Evolutionary conservation across 2,113 vertebrate species (phyloP), one percentile per base, ranked within the genome.

Genomic region (Amphilophus citrinellus): DNA sequence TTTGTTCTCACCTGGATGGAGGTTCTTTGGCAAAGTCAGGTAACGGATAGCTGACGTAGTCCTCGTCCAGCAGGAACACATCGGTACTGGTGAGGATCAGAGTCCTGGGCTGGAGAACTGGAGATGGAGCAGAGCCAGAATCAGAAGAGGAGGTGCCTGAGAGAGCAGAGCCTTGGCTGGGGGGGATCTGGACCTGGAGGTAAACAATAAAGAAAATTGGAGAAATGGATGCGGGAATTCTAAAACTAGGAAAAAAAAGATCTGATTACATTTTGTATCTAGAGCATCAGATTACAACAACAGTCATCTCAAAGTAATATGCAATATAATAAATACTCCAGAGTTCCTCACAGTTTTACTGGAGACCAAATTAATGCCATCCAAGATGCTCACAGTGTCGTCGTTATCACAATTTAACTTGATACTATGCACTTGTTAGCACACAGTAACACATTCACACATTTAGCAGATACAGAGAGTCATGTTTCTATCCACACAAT

Each of bases 21-120:
- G 98, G 98, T 66, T 99, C 98, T 93, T 99, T 99, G 77, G 98
- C 98, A 20, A 99, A 99, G 78, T 98, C 97, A 0, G 98, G 98
- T 53, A 99, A 96, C 0, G 98, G 98, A 84, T 99, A 99, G 92
- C 97, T 98, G 90, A 99, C 94, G 24, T 98, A 98, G 95, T 99
- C 98, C 91, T 99, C 98, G 2, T 99, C 97, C 90, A 99, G 93
- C 15, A 99, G 96, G 80, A 99, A 99, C 66, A 99, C 88, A 61
- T 98, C 97, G 0, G 97, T 96, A 63, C 97, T 97, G 80, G 98
- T 99, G 84, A 99, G 90, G 79, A 99, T 96, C 24, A 99, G 93
- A 1, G 98, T 98, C 87, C 97, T 97, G 82, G 98, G 97, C 32
- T 96, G 96, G 76, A 99, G 96, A 0, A 92, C 87, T 15, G 94